These are phyloP conservation scores for Calliopsis andreniformis DNA, from an alignment of 1,140 invertebrate species.

Conservation along the genomic window DNA sequence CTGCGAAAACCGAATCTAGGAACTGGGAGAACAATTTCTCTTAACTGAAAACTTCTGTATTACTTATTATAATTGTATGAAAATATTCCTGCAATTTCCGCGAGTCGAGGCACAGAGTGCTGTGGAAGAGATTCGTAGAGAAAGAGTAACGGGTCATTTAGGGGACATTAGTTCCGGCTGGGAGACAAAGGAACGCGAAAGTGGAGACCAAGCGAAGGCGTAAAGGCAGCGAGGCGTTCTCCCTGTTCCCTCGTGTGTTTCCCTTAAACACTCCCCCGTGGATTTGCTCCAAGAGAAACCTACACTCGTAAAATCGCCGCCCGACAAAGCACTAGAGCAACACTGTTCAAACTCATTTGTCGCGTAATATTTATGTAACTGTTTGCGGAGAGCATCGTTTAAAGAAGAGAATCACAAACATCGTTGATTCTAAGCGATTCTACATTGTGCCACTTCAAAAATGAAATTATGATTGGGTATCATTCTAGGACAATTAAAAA, in stretches of 20 bases:
- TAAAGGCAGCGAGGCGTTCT: constrained; percentile 55
- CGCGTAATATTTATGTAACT: constrained; percentile 20
- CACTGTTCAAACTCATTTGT: constrained; percentile 2
- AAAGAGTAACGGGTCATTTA: constrained; percentile 67
- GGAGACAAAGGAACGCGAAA: constrained; percentile 52
- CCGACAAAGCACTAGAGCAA: constrained; percentile 19
- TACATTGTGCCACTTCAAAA: not conserved
- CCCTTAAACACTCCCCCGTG: constrained; percentile 37
- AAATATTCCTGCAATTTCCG: not conserved
- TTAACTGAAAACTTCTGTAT: too few relatives aligned
- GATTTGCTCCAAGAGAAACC: constrained; percentile 36
- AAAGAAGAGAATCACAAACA: not conserved
- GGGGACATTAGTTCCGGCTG: constrained; percentile 70
- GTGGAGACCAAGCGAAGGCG: constrained; percentile 47
- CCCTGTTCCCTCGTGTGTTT: constrained; percentile 57
- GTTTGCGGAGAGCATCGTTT: not conserved
- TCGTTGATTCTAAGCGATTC: not conserved
- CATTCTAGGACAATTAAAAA: too few relatives aligned
- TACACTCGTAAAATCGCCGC: constrained; percentile 33
- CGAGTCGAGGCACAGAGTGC: not conserved
- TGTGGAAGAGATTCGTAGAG: constrained; percentile 4
- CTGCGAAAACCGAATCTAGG: too few relatives aligned
- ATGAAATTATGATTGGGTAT: not conserved
- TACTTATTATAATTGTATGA: not conserved
- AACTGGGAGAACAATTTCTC: too few relatives aligned